Evolutionary conservation across 2,888 invertebrate species (phyloP).

Genomic region (Drosophila barbarae): DNA sequence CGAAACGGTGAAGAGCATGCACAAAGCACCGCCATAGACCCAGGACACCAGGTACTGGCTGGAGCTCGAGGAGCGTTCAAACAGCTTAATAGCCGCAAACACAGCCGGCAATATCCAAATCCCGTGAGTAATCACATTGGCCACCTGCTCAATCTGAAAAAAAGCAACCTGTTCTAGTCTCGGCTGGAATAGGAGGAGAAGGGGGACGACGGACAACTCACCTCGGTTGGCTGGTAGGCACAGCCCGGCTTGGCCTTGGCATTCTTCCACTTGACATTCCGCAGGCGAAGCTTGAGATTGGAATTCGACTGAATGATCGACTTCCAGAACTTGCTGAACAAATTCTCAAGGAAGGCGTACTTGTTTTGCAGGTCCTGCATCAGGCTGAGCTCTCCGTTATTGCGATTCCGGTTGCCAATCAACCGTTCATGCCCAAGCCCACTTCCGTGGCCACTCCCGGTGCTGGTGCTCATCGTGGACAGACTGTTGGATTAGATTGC

Average conservation of each 20-base stretch:
- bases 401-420: conserved; percentile 9
- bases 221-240: conserved; percentile 91
- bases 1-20: conserved; percentile 92
- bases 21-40: conserved; percentile 91
- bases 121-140: conserved; percentile 95
- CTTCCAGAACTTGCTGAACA: conserved; percentile 76
- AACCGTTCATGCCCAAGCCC: background rate
- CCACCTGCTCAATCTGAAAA: conserved; percentile 89
- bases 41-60: conserved; percentile 90
- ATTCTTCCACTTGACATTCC: conserved; percentile 88
- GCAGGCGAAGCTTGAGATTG: conserved; percentile 69
- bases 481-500: conserved; percentile 35
- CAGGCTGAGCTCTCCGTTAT: conserved; percentile 44
- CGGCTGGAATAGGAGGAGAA: background rate
- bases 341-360: conserved; percentile 76
- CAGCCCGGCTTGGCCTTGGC: conserved; percentile 85
- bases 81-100: conserved; percentile 87
- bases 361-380: conserved; percentile 76
- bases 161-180: background rate
- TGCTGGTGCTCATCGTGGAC: conserved; percentile 29
- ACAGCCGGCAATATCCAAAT: conserved; percentile 93
- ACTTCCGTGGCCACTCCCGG: conserved; percentile 16
- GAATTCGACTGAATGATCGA: conserved; percentile 75
- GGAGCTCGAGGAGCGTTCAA: conserved; percentile 86
- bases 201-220: conserved; percentile 53